phyloP scores from a whole-genome alignment of 2,797 vertebrate species.

The Sebastiscus albofasciatus region DNA sequence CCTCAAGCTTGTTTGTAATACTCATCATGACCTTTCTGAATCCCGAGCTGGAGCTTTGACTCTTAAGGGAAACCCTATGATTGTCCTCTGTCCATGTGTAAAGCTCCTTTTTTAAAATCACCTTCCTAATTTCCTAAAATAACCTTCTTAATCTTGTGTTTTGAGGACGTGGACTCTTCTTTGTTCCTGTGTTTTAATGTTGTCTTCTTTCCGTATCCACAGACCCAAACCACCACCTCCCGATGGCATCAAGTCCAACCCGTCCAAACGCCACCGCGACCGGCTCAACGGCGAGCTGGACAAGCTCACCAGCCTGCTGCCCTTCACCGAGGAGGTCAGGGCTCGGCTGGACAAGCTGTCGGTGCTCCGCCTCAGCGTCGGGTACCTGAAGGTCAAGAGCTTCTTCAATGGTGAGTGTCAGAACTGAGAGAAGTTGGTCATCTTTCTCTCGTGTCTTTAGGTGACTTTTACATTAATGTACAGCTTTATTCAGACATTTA shows the following conservation, averaged over 20 bases:
- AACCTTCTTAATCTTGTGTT: too few species aligned
- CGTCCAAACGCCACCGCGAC: constrained; percentile 87
- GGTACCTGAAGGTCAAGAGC: constrained; percentile 88
- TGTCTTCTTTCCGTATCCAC: not conserved
- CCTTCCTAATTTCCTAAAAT: too few species aligned
- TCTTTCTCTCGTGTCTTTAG: too few species aligned
- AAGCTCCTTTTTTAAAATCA: not conserved
- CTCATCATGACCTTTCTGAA: not conserved
- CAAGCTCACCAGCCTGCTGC: constrained; percentile 86
- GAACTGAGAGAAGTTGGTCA: too few species aligned
- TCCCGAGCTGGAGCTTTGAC: not conserved
- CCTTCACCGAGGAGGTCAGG: constrained; percentile 84
- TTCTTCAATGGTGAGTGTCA: constrained; percentile 85
- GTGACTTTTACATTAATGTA: not conserved
- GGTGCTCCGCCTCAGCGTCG: constrained; percentile 85
- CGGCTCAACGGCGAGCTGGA: constrained; percentile 86
- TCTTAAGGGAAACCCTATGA: not conserved
- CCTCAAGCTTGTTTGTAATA: not conserved
- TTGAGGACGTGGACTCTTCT: not conserved
- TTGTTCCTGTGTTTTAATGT: not conserved
- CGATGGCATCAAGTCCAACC: constrained; percentile 85
- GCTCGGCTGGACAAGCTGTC: constrained; percentile 87
- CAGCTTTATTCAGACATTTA: not conserved
- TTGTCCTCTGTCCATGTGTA: not conserved
- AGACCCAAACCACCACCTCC: constrained; percentile 79